These are phyloP conservation scores for Damaliscus lunatus DNA, from an alignment of 2,113 vertebrate species.

Conservation along the genomic window DNA sequence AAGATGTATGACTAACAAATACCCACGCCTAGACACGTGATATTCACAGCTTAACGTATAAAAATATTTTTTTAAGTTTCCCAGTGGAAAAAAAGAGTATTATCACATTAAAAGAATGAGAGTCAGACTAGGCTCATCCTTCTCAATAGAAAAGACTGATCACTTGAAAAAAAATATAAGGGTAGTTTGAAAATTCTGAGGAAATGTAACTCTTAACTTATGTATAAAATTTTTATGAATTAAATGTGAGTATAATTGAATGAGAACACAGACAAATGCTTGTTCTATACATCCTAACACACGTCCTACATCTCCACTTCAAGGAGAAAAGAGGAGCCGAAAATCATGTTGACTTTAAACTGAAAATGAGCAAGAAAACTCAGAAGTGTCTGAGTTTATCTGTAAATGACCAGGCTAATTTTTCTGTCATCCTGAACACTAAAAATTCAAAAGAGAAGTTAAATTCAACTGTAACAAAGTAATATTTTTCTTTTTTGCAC, in stretches of 20 bases:
- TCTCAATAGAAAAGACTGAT: not conserved
- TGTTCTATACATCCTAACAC: not conserved
- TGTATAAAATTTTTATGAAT: not conserved
- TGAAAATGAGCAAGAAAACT: not conserved
- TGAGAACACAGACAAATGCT: not conserved
- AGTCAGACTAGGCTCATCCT: not conserved
- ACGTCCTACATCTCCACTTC: not conserved
- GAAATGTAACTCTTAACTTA: not conserved
- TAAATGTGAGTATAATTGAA: not conserved
- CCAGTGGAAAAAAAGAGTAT: not conserved
- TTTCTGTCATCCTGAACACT: not conserved
- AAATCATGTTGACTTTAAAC: not conserved
- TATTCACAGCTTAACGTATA: not conserved
- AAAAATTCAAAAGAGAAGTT: not conserved
- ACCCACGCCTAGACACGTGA: fast-evolving
- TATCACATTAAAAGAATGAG: not conserved
- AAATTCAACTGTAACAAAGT: not conserved
- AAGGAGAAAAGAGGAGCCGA: not conserved
- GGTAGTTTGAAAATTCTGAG: not conserved
- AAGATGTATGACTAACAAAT: not conserved
- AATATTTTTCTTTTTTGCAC: not conserved
- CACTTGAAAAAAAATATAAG: not conserved
- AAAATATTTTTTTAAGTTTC: not conserved
- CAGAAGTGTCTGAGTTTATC: not conserved
- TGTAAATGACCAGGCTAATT: not conserved